Conservation (phyloP, 2,113 vertebrate genomes). For the Bos taurus region ARS-UCD2.0 NC_037333.1:77226001-77226500, state of each 20-base stretch:
- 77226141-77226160: not conserved
- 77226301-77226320: not conserved
- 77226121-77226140: conserved; percentile 25
- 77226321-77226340: not conserved
- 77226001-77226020: not conserved
- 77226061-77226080: not conserved
- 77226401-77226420: rapidly evolving
- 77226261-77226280: not conserved
- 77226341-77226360: not conserved
- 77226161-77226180: not conserved
- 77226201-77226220: not conserved
- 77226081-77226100: not conserved
- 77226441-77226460: not conserved
- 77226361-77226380: not conserved
- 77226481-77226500: not conserved
- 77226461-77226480: no score
- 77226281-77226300: not conserved
- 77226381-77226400: not conserved
- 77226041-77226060: not conserved
- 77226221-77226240: not conserved
- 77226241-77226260: not conserved
- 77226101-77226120: not conserved
- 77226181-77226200: not conserved
- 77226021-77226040: not conserved
- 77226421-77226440: not conserved